A percentile compares a stretch with the other conserved stretches of the same genome.
phyloP scores from a whole-genome alignment of 2,113 vertebrate species.

The Dipodomys ordii region DNA sequence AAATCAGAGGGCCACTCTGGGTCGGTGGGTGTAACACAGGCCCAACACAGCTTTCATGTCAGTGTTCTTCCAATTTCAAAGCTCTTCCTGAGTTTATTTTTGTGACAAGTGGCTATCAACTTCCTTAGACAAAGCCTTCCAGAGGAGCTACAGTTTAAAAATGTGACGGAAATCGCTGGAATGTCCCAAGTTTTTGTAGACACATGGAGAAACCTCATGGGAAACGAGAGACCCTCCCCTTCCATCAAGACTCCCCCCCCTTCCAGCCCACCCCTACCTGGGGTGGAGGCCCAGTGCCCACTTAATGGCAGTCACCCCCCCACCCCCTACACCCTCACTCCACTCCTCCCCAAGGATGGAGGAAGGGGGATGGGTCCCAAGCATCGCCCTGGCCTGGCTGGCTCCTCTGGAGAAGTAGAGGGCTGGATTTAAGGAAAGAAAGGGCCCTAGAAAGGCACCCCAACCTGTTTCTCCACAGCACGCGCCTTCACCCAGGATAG shows the following conservation, averaged over 20 bases:
- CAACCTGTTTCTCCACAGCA: not conserved
- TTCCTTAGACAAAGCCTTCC: not conserved
- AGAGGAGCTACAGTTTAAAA: slow-evolving; percentile 23
- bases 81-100: slow-evolving; percentile 78
- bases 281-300: not conserved
- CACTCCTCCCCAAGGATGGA: too few relatives aligned
- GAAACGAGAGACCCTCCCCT: not conserved
- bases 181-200: not conserved
- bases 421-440: not conserved
- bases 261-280: not conserved
- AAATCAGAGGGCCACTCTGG: not conserved
- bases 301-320: too few relatives aligned
- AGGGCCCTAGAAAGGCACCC: rapidly evolving
- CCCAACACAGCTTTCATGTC: not conserved
- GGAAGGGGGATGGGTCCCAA: not conserved
- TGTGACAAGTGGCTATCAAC: not conserved
- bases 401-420: not conserved
- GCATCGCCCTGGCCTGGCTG: not conserved
- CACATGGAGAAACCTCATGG: not conserved
- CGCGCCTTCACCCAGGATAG: not conserved
- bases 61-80: slow-evolving; percentile 67
- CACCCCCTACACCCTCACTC: too few relatives aligned
- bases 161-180: not conserved
- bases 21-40: slow-evolving; percentile 55
- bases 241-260: rapidly evolving